Evolutionary conservation across 1,140 invertebrate species (phyloP), one percentile per base, ranked within the genome.

Genomic region (Aphis craccivora): DNA sequence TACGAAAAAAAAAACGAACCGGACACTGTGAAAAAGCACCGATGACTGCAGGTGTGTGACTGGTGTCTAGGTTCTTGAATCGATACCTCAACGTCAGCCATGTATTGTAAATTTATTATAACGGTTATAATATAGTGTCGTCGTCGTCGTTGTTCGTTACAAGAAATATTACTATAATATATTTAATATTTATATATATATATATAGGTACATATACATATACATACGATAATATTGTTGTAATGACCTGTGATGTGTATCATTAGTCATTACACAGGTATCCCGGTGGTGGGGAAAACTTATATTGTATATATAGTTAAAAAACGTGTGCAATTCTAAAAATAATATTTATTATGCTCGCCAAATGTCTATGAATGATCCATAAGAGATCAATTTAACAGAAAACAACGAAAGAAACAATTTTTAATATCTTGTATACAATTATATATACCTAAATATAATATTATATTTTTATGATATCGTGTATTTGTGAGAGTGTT

Each of bases 61-160:
- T 76, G 60, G 60, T 67, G 60, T n/a, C 60, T 67, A 76, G 30
- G 60, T 76, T 18, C 14, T 76, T n/a, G 60, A 76, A 76, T 76
- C 60, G 60, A 76, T 76, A 76, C 60, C 30, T 76, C n/a, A 76
- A 76, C 60, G 60, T 76, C 60, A n/a, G 60, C 30, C 60, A 67
- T 67, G 60, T 30, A 76, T 76, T n/a, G 60, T 76, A 76, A 76
- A 76, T 76, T 76, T 76, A 76, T 76, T n/a, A 76, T 76, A n/a
- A 76, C 18, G 60, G n/a, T 76, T 76, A n/a, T 76, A 76, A n/a
- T 76, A 76, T 76, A 76, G 60, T n/a, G 60, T 76, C 14, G 60
- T 20, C 60, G 60, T n/a, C 30, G 60, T n/a, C n/a, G 60, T 18
- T 18, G 30, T 76, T 67, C 60, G 30, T n/a, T 76, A 35, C 30